A percentile compares a stretch with the other conserved stretches of the same genome.
These are phyloP conservation scores for Leptinotarsa haldemani DNA, from an alignment of 2,888 invertebrate species.

Conservation along the genomic window DNA sequence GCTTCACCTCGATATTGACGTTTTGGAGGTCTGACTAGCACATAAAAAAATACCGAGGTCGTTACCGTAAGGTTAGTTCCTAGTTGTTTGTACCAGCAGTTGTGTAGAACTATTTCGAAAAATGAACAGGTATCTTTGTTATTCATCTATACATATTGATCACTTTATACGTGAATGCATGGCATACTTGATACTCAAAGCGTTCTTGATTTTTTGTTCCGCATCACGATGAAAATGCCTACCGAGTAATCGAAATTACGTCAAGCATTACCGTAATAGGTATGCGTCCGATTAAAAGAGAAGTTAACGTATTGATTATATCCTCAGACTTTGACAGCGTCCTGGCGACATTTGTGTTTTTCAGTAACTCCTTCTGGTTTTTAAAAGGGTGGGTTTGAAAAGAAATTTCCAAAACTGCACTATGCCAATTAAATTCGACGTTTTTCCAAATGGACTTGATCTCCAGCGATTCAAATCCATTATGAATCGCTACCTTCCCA, in stretches of 20 bases:
- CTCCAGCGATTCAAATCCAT: too few species aligned
- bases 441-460: too few species aligned
- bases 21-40: constrained; percentile 41
- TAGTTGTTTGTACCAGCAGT: constrained; percentile 23
- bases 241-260: constrained; percentile 14
- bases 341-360: not conserved
- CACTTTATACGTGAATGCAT: constrained; percentile 12
- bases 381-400: too few species aligned
- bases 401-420: too few species aligned
- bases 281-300: not conserved
- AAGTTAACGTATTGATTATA: not conserved
- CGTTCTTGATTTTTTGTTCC: constrained; percentile 15
- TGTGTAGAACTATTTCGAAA: constrained; percentile 12
- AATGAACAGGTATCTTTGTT: constrained; percentile 25
- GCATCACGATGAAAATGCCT: not conserved
- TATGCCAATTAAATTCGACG: too few species aligned
- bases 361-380: too few species aligned
- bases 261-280: not conserved
- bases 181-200: not conserved
- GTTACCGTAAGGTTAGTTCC: constrained; percentile 19
- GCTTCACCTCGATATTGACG: constrained; percentile 40
- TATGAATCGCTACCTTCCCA: too few species aligned
- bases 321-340: not conserved
- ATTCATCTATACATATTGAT: constrained; percentile 11
- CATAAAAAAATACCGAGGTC: constrained; percentile 36